These are phyloP conservation scores for Salminus brasiliensis DNA, from an alignment of 2,113 vertebrate genomes.

Conservation along the genomic window DNA sequence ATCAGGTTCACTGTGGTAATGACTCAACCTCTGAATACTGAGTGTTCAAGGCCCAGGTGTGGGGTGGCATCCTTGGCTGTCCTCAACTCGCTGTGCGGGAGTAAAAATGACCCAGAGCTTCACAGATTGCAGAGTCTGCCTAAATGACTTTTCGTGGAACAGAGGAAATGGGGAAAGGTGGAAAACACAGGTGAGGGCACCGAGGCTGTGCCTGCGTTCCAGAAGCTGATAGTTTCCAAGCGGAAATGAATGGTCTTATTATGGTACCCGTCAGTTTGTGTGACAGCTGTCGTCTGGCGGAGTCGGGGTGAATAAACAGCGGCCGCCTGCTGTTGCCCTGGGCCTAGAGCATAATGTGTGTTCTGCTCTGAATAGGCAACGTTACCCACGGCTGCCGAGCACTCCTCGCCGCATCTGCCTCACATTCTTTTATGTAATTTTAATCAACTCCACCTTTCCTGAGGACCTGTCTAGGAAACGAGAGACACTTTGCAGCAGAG, in stretches of 20 bases:
- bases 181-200: background rate
- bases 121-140: background rate
- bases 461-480: background rate
- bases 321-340: constrained; percentile 8
- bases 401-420: background rate
- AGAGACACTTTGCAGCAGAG: too few relatives aligned
- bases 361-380: constrained; percentile 21
- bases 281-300: constrained; percentile 39
- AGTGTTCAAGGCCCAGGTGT: background rate
- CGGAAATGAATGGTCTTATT: constrained; percentile 41
- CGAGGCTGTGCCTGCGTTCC: constrained; percentile 13
- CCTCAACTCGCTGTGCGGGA: background rate
- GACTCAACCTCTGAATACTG: background rate
- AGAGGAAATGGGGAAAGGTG: background rate
- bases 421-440: background rate
- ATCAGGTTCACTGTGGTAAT: background rate
- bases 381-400: too few relatives aligned
- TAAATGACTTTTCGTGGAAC: background rate
- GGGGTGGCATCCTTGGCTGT: background rate
- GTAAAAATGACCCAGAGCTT: background rate
- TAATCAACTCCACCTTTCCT: background rate
- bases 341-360: constrained; percentile 39
- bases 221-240: constrained; percentile 17
- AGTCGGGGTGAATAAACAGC: constrained; percentile 38
- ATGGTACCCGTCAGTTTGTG: constrained; percentile 40